phyloP scores from a whole-genome alignment of 2,888 invertebrate species.

The Crepidodera aurea region DNA sequence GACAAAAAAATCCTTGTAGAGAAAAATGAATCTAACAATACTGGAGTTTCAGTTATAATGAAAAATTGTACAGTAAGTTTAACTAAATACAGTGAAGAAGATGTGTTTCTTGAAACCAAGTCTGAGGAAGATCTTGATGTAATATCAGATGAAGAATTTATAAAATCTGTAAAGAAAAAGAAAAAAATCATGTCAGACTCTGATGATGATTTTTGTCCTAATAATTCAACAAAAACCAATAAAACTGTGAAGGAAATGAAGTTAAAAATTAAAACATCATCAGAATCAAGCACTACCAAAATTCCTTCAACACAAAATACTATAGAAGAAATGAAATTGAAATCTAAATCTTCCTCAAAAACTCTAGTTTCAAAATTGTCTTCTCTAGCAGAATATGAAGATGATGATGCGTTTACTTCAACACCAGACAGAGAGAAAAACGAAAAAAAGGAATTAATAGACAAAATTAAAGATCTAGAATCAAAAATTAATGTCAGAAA shows the following conservation, averaged over 20 bases:
- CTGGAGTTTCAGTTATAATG: background rate
- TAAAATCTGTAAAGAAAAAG: constrained; percentile 17
- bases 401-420: constrained; percentile 41
- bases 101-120: background rate
- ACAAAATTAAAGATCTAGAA: constrained; percentile 36
- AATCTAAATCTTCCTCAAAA: constrained; percentile 8
- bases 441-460: constrained; percentile 34
- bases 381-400: constrained; percentile 23
- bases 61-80: constrained; percentile 10
- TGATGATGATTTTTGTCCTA: constrained; percentile 1
- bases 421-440: constrained; percentile 38
- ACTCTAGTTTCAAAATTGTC: background rate
- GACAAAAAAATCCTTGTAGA: background rate
- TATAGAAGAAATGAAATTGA: constrained; percentile 1
- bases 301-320: background rate
- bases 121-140: background rate
- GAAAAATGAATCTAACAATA: background rate
- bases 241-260: background rate
- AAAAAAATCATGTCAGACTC: constrained; percentile 10
- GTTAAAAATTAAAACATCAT: background rate
- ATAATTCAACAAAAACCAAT: background rate
- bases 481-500: constrained; percentile 39
- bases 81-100: constrained; percentile 7
- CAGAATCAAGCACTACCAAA: background rate
- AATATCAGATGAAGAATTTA: constrained; percentile 15